These are phyloP conservation scores for Thysanoteuthis rhombus DNA, from an alignment of 2,888 invertebrate genomes.

Conservation along the genomic window DNA sequence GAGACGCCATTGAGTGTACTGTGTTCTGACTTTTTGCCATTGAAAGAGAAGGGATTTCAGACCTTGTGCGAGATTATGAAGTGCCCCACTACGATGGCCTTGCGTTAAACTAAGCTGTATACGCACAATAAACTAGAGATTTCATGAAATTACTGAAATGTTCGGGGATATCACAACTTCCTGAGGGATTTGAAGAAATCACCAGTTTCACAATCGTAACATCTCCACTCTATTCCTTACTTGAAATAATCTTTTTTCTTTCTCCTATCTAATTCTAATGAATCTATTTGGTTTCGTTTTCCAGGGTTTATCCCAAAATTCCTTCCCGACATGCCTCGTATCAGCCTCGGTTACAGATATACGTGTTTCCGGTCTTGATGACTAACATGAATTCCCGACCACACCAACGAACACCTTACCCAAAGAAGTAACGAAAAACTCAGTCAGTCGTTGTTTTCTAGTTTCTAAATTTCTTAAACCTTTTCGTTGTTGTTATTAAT, in stretches of 20 bases:
- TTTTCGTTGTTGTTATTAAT: background rate
- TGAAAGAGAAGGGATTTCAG: too few relatives aligned
- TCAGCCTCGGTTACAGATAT: background rate
- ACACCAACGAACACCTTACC: background rate
- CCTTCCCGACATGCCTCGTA: background rate
- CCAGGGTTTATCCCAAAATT: background rate
- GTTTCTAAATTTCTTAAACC: background rate
- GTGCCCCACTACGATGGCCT: too few relatives aligned
- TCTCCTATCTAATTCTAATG: background rate
- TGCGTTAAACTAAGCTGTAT: too few relatives aligned
- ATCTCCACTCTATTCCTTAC: too few relatives aligned
- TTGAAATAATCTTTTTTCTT: background rate
- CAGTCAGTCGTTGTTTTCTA: background rate
- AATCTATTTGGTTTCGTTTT: background rate
- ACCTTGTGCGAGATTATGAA: too few relatives aligned
- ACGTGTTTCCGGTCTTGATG: background rate
- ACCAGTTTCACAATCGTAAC: too few relatives aligned
- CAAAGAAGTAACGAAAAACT: background rate
- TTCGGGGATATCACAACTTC: too few relatives aligned
- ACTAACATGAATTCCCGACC: background rate
- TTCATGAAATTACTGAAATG: too few relatives aligned
- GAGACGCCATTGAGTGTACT: too few relatives aligned
- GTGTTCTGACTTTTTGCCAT: too few relatives aligned
- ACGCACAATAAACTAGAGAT: too few relatives aligned
- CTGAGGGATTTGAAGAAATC: too few relatives aligned